Evolutionary conservation across 2,113 vertebrate species (phyloP).

Genomic region (Bolborhynchus lineola): DNA sequence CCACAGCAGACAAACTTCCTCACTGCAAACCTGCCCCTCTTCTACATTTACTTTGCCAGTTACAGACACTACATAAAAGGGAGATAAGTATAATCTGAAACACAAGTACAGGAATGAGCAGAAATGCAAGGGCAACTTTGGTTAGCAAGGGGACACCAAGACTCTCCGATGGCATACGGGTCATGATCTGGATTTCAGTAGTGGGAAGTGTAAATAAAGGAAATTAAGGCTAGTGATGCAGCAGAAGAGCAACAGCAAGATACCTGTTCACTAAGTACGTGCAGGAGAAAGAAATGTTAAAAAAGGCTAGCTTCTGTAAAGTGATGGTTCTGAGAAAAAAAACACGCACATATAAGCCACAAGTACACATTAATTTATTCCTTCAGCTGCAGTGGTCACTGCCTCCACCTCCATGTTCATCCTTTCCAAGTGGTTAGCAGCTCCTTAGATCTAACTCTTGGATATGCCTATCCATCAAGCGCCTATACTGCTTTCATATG

Average conservation of each 20-base stretch:
- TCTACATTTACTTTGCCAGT: not conserved
- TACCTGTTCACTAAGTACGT: not conserved
- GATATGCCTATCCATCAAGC: not conserved
- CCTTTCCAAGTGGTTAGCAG: not conserved
- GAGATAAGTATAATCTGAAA: not conserved
- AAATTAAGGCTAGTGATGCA: not conserved
- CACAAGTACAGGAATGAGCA: not conserved
- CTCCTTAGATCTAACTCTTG: not conserved
- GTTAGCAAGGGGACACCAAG: not conserved
- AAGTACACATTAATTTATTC: not conserved
- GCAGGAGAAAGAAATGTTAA: not conserved
- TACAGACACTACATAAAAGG: not conserved
- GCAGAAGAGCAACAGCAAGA: not conserved
- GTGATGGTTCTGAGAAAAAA: not conserved
- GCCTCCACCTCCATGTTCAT: not conserved
- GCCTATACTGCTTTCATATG: not conserved
- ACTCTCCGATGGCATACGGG: not conserved
- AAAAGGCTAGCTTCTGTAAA: not conserved
- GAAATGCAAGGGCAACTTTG: not conserved
- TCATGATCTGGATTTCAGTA: not conserved
- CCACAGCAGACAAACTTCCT: conserved; percentile 11
- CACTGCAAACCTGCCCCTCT: not conserved
- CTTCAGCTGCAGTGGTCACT: not conserved
- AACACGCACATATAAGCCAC: accelerated
- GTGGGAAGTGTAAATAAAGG: not conserved